Percentiles rank a stretch among this genome's conserved stretches.
Evolutionary conservation across 2,888 invertebrate species (phyloP).

Genomic region (Drosophila buzzatii): DNA sequence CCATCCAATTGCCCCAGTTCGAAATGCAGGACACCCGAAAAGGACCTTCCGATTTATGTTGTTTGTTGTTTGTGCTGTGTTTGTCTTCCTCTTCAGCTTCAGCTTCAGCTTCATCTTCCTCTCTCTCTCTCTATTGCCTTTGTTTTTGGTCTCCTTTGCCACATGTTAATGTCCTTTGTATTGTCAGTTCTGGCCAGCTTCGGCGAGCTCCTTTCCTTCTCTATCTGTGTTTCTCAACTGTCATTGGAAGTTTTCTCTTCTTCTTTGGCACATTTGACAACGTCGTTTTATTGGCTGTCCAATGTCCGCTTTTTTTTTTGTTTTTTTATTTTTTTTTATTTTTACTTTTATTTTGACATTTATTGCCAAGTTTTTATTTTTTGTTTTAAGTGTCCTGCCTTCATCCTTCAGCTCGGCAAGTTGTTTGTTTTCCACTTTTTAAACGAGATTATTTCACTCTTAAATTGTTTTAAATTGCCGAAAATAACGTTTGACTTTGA

Average conservation of each 20-base stretch:
- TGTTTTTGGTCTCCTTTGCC: constrained; percentile 43
- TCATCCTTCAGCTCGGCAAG: constrained; percentile 2
- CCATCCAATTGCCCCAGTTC: constrained; percentile 45
- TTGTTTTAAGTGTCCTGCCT: constrained; percentile 3
- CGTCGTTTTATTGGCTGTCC: constrained; percentile 60
- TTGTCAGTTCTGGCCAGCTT: constrained; percentile 38
- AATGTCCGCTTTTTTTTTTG: constrained; percentile 28
- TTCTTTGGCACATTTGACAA: constrained; percentile 65
- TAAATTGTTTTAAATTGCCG: constrained; percentile 1
- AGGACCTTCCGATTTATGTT: constrained; percentile 49
- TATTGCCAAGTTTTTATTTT: constrained; percentile 65
- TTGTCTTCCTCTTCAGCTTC: neutral
- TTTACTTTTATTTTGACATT: constrained; percentile 63
- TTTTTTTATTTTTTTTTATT: no score
- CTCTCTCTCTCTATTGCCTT: neutral
- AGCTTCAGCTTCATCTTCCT: neutral
- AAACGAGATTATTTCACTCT: constrained; percentile 20
- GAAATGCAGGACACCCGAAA: constrained; percentile 29
- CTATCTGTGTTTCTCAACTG: constrained; percentile 39
- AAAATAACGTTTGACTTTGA: neutral
- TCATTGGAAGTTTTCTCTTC: constrained; percentile 61
- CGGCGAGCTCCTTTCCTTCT: constrained; percentile 12
- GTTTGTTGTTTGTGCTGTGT: constrained; percentile 47
- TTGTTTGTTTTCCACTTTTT: constrained; percentile 40
- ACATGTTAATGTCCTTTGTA: constrained; percentile 70